phyloP scores from a whole-genome alignment of 2,797 vertebrate species.

The Enteromius thamalakanensis region DNA sequence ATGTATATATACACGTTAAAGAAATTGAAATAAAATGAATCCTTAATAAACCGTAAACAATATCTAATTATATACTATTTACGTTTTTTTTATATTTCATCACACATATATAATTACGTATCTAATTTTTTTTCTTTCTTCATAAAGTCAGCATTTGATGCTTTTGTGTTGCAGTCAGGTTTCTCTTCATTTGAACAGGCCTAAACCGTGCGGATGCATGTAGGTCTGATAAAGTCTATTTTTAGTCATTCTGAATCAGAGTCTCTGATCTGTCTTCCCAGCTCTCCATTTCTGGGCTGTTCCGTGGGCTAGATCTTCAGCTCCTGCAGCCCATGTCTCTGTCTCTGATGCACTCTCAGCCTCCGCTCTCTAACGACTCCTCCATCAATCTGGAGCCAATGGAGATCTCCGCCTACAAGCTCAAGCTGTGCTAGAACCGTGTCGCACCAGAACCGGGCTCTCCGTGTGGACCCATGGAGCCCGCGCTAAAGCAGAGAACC shows the following conservation, averaged over 20 bases:
- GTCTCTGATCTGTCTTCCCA: slow-evolving; percentile 61
- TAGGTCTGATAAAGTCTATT: slow-evolving; percentile 11
- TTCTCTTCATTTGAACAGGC: neutral
- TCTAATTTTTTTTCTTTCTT: too few species aligned
- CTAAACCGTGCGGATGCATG: neutral
- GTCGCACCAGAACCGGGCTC: slow-evolving; percentile 31
- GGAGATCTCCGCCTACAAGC: slow-evolving; percentile 92
- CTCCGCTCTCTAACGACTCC: slow-evolving; percentile 81
- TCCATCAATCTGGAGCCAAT: slow-evolving; percentile 87
- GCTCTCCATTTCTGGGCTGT: slow-evolving; percentile 85
- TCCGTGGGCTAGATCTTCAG: slow-evolving; percentile 86
- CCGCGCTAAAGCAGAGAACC: slow-evolving; percentile 13
- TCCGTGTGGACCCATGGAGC: slow-evolving; percentile 30
- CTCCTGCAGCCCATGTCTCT: slow-evolving; percentile 90
- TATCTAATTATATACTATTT: too few species aligned
- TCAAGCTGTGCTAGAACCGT: slow-evolving; percentile 85
- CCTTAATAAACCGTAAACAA: too few species aligned
- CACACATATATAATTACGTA: too few species aligned
- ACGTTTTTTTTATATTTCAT: too few species aligned
- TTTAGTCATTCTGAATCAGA: slow-evolving; percentile 13
- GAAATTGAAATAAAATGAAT: too few species aligned
- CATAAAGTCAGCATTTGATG: neutral
- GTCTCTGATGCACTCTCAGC: slow-evolving; percentile 87
- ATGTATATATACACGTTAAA: too few species aligned
- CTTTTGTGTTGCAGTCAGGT: neutral